These are phyloP conservation scores for Ormia ochracea DNA, from an alignment of 2,888 invertebrate genomes.

Conservation along the genomic window DNA sequence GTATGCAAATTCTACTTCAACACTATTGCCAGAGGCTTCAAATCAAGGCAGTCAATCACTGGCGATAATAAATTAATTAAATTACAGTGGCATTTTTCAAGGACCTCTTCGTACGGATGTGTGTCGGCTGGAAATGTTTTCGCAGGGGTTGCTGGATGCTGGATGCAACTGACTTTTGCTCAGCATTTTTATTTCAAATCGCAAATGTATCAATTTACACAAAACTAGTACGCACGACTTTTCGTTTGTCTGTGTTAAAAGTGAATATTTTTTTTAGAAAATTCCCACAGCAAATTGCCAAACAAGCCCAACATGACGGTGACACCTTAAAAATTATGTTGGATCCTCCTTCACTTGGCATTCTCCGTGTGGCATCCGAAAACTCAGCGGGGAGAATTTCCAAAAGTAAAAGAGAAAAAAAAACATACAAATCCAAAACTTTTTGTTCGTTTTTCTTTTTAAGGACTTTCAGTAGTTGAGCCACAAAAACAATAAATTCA, in stretches of 20 bases:
- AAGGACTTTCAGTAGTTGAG: no score
- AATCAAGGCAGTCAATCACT: conserved; percentile 55
- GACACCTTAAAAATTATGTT: conserved; percentile 1
- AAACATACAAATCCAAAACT: no score
- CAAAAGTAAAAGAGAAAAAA: no score
- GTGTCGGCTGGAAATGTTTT: background rate
- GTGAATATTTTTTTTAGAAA: background rate
- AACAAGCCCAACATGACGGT: background rate
- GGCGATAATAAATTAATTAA: conserved; percentile 62
- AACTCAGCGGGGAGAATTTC: no score
- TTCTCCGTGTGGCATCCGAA: background rate
- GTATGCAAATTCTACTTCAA: conserved; percentile 67
- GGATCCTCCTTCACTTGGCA: background rate
- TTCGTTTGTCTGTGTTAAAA: background rate
- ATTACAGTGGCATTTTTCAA: conserved; percentile 52
- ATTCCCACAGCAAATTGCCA: background rate
- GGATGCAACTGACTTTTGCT: background rate
- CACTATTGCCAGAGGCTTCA: conserved; percentile 64
- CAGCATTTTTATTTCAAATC: background rate
- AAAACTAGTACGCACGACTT: background rate
- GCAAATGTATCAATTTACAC: conserved; percentile 47
- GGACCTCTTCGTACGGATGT: background rate
- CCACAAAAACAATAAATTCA: no score
- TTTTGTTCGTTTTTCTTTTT: no score
- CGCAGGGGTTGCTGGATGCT: conserved; percentile 30